Evolutionary conservation across 2,797 vertebrate species (phyloP).

Genomic region (Spinibarbus caldwelli): DNA sequence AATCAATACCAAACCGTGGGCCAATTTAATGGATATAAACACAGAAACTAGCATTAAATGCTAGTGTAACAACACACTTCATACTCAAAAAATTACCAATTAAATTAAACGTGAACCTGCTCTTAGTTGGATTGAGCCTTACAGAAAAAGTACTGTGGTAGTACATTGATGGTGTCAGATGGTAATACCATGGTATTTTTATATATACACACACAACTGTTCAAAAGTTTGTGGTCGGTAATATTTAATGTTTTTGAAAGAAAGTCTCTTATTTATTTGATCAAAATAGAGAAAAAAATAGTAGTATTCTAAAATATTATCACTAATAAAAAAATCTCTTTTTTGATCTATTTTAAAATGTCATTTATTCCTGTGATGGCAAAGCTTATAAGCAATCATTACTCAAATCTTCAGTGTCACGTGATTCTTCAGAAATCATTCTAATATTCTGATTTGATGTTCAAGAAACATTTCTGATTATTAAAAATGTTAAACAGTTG

Average conservation of each 20-base stretch:
- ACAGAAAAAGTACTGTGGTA: neutral
- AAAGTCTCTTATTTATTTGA: neutral
- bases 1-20: constrained; percentile 10
- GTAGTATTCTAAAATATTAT: neutral
- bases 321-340: neutral
- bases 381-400: neutral
- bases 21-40: constrained; percentile 3
- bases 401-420: neutral
- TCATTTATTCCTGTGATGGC: neutral
- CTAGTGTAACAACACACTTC: neutral
- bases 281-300: neutral
- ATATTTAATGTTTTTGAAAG: neutral
- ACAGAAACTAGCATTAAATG: constrained; percentile 3
- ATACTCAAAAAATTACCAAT: neutral
- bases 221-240: neutral
- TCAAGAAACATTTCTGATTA: neutral
- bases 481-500: neutral
- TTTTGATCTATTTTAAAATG: neutral
- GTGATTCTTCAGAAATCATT: neutral
- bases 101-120: neutral
- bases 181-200: neutral
- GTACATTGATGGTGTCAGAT: neutral
- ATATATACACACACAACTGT: neutral
- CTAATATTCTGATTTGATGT: neutral
- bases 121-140: neutral